Percentiles rank a stretch among this genome's conserved stretches.
These are phyloP conservation scores for Anastrepha obliqua DNA, from an alignment of 1,140 invertebrate species.

Conservation along the genomic window DNA sequence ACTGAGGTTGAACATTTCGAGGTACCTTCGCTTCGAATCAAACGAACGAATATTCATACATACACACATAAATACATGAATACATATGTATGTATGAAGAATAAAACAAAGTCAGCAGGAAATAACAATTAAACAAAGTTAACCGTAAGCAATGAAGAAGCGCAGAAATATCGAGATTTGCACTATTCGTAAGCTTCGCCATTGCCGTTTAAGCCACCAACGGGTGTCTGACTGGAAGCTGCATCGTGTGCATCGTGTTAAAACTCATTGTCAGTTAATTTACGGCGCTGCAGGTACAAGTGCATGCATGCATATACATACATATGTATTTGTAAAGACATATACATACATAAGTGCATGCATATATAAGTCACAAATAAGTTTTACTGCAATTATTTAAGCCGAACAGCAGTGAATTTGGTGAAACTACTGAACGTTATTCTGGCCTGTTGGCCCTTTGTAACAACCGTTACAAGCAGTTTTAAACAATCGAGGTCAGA, in stretches of 20 bases:
- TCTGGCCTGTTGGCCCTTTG: not conserved
- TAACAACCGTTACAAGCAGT: not conserved
- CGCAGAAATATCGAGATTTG: not conserved
- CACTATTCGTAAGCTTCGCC: not conserved
- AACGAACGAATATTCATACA: not conserved
- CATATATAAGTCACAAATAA: not conserved
- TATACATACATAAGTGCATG: not conserved
- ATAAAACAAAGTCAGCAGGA: not conserved
- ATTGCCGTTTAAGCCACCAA: not conserved
- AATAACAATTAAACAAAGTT: constrained; percentile 50
- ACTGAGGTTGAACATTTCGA: not conserved
- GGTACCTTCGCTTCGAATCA: not conserved
- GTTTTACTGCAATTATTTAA: not conserved
- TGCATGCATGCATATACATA: not conserved
- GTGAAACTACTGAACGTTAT: not conserved
- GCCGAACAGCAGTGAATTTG: not conserved
- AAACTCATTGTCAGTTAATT: not conserved
- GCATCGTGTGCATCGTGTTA: not conserved
- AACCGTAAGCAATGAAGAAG: constrained; percentile 25
- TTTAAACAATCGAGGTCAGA: not conserved
- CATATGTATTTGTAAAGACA: not conserved
- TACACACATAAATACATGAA: not conserved
- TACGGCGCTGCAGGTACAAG: not conserved
- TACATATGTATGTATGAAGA: not conserved
- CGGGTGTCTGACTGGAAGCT: not conserved